Conservation (phyloP, 2,113 vertebrate genomes). For the Dolichotis patagonum region DNA sequence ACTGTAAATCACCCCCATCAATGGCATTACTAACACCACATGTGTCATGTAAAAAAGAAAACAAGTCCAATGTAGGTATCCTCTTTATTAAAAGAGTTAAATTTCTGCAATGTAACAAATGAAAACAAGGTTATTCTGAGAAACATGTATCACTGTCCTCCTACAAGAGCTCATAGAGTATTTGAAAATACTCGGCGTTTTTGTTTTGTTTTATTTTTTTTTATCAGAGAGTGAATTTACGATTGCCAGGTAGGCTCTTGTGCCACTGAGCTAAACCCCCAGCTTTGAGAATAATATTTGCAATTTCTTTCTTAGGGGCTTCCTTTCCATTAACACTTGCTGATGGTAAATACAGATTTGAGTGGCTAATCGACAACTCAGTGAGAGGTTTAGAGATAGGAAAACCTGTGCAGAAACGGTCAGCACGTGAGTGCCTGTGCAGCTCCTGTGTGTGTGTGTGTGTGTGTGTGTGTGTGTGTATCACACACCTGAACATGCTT, state of each 20-base stretch:
- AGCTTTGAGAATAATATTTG: slow-evolving; percentile 17
- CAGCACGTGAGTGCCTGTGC: not conserved
- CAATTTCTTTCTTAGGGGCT: not conserved
- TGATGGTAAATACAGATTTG: not conserved
- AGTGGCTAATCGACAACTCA: not conserved
- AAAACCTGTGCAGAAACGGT: not conserved
- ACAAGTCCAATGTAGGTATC: not conserved
- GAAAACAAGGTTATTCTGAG: not conserved
- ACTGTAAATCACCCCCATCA: not conserved
- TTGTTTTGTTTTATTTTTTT: no score
- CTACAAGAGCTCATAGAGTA: not conserved
- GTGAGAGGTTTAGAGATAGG: not conserved
- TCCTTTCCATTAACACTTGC: not conserved
- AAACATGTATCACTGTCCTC: not conserved
- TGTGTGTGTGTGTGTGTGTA: not conserved
- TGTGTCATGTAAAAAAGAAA: not conserved
- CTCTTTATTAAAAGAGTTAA: not conserved
- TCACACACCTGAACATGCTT: not conserved
- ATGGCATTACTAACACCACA: not conserved
- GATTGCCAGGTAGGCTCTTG: no score
- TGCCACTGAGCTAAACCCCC: no score
- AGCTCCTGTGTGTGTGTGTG: not conserved
- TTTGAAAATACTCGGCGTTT: no score
- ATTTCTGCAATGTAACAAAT: not conserved
- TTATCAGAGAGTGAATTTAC: no score